Base-by-base conservation (phyloP, 2,113 vertebrate genomes). In the Crypturellus undulatus region DNA sequence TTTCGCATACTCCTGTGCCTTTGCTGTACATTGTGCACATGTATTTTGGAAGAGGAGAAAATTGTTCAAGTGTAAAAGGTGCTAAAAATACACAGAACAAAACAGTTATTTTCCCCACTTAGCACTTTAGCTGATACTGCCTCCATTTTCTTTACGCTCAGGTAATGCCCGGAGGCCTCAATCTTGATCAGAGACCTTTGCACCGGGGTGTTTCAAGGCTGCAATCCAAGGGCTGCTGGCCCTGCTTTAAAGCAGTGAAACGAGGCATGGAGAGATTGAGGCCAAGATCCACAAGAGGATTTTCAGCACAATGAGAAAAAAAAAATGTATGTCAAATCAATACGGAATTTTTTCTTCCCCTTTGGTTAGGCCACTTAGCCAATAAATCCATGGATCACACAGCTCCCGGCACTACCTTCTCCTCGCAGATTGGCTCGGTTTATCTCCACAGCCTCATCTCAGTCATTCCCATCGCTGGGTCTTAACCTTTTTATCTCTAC, bases 1-100 rank as follows among this genome's bases (percentile, higher is more conserved):
- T 90, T 96, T 96, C 84, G 79, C 88, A 70, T 25, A 93, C 26
- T 84, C 12, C 69, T 87, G 87, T 87, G 43, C 65, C 59, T 93
- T 80, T 64, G 26, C 32, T 34, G 4, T 89, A 3, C 68, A 73
- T 90, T 88, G 58, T 0, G 1, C 58, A 43, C 47, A 69, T 43
- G 0, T 0, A 65, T 93, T 95, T 92, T 15, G 6, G 78, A 79
- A 69, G 65, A 6, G 69, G 36, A 96, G 84, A 58, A 59, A 81
- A 84, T 90, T 93, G 90, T 43, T 81, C 47, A 49, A 79, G 75
- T 56, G 47, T 45, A 89, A 76, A 69, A 24, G 32, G 75, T 54
- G 40, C 67, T 80, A 36, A 16, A 51, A 51, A 63, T 79, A 8
- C 13, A 8, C 8, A 25, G 47, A 75, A 13, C 2, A 81, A 78